Conservation (phyloP, 2,888 invertebrate genomes). For the Leptinotarsa rubiginosa region DNA sequence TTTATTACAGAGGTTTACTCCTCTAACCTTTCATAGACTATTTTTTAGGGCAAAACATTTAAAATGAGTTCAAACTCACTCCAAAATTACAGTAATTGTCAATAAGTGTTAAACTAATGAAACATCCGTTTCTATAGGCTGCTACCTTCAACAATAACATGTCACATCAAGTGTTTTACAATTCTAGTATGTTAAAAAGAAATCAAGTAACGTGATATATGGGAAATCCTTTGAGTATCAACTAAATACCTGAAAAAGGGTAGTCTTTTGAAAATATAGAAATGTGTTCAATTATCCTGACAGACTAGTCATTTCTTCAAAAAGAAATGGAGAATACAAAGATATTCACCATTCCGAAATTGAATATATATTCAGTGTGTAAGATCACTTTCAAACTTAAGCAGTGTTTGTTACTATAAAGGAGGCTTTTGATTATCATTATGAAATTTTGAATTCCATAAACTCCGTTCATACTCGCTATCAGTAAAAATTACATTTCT, state of each 20-base stretch:
- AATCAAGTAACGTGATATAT: neutral
- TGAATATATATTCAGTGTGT: neutral
- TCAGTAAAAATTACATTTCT: constrained; percentile 13
- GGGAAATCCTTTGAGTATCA: neutral
- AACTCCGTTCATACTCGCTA: neutral
- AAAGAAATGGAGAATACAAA: too few relatives aligned
- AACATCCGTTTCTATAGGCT: neutral
- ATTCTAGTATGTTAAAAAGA: neutral
- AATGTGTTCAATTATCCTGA: too few relatives aligned
- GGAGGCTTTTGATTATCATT: neutral
- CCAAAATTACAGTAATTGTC: neutral
- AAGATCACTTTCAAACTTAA: neutral
- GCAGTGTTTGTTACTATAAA: neutral
- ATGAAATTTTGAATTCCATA: neutral
- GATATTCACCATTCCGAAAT: too few relatives aligned
- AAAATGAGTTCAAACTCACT: neutral
- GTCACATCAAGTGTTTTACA: too few relatives aligned
- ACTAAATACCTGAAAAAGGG: too few relatives aligned
- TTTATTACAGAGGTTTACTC: constrained; percentile 33
- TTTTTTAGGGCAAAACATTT: neutral
- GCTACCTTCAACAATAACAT: neutral
- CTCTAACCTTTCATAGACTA: constrained; percentile 3
- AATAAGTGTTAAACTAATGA: neutral
- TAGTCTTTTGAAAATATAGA: too few relatives aligned
- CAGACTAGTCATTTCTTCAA: too few relatives aligned